phyloP scores from a whole-genome alignment of 2,113 vertebrate genomes.

The Lepisosteus osseus region DNA sequence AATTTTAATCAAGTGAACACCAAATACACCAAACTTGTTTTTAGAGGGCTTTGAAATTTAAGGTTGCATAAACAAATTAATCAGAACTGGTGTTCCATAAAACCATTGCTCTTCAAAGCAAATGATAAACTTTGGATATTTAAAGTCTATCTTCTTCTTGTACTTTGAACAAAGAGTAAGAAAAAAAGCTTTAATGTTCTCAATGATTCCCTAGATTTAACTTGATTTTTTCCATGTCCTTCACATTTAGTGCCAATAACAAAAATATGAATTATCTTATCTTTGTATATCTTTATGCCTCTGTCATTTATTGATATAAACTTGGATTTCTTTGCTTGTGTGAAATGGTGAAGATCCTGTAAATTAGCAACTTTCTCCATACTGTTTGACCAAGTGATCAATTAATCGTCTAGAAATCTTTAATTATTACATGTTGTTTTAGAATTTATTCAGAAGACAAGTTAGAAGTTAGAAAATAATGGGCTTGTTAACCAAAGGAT shows the following conservation, averaged over 20 bases:
- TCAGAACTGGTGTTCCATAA: constrained; percentile 20
- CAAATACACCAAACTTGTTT: constrained; percentile 2
- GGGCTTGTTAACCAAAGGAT: no score
- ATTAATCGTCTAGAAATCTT: background rate
- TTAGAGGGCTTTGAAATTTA: constrained; percentile 17
- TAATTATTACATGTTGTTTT: no score
- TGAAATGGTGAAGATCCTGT: background rate
- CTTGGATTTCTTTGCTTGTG: background rate
- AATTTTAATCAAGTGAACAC: constrained; percentile 9
- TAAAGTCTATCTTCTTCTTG: constrained; percentile 12
- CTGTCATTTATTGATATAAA: background rate
- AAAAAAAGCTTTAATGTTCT: background rate
- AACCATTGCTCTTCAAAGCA: constrained; percentile 21
- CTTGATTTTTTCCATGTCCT: background rate
- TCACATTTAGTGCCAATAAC: constrained; percentile 2
- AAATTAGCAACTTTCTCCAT: background rate
- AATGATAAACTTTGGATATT: constrained; percentile 15
- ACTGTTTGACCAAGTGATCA: background rate
- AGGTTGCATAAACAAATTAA: constrained; percentile 22
- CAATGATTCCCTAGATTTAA: constrained; percentile 3
- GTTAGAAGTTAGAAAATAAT: no score
- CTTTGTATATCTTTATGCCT: background rate
- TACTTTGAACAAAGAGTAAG: constrained; percentile 9
- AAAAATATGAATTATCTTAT: background rate
- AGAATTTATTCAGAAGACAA: no score